Conservation (phyloP, 2,888 invertebrate species). For the Nemapogon koenigi region DNA sequence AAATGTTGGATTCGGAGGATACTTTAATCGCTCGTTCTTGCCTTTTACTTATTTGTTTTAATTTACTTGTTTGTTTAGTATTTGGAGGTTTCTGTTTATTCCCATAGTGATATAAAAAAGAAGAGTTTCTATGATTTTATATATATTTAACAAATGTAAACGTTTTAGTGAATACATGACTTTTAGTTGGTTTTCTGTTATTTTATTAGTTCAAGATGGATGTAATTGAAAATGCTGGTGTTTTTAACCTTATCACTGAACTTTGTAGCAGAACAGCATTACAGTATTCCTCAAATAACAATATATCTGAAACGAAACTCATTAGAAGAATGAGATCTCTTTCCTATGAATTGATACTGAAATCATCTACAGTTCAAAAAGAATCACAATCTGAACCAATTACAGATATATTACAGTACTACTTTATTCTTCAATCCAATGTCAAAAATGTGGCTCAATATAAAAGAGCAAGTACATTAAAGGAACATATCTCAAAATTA, state of each 20-base stretch:
- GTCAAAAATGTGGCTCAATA: conserved; percentile 45
- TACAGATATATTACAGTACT: conserved; percentile 39
- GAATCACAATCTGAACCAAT: conserved; percentile 30
- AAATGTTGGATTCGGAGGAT: too few species aligned
- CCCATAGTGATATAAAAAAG: too few species aligned
- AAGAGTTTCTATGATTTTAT: too few species aligned
- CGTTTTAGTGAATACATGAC: too few species aligned
- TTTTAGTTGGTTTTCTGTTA: too few species aligned
- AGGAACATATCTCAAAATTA: conserved; percentile 25
- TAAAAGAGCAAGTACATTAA: conserved; percentile 36
- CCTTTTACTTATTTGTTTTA: too few species aligned
- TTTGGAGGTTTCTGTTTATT: too few species aligned
- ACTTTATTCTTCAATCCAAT: conserved; percentile 34
- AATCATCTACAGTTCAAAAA: conserved; percentile 26
- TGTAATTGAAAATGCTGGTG: conserved; percentile 26
- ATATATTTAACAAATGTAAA: too few species aligned
- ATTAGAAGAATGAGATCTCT: conserved; percentile 40
- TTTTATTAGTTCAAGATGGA: too few species aligned
- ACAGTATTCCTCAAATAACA: conserved; percentile 31
- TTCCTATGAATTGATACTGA: conserved; percentile 48
- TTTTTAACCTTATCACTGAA: conserved; percentile 41
- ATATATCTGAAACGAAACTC: conserved; percentile 33
- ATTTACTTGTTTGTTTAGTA: too few species aligned
- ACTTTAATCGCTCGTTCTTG: too few species aligned
- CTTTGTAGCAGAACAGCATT: conserved; percentile 41